Base-by-base conservation (phyloP, 2,888 invertebrate species). In the Phaedon cochleariae region DNA sequence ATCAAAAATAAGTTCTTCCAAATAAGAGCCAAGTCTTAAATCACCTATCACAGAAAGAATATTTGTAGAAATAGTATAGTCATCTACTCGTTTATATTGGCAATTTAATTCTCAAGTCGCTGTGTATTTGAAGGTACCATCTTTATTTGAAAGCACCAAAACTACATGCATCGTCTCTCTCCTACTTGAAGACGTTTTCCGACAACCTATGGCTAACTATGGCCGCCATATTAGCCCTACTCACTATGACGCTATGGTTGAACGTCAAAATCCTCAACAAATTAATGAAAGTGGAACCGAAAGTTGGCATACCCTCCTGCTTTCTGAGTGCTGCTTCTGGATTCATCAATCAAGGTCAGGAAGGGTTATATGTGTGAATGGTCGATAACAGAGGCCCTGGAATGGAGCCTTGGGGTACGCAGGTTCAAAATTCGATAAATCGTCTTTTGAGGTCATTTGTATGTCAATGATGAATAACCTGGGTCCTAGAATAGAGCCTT, bases 271-370 rank as follows among this genome's bases (percentile, higher is more conserved):
- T 79, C 57, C 68, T 79, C 54, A 74, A 74, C 37, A 62, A 51
- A 34, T 17, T 58, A 7, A 49, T 59, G 22, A 22, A 18, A 7
- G 6, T n/a, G 34, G 71, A 65, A 45, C 67, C 62, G 0, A 41
- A 26, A n/a, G 48, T 78, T 37, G 81, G 82, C 9, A 55, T 80
- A 17, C 74, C 78, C 0, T 76, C 76, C 4, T 82, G 80, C 67
- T 74, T 80, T 57, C 64, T 82, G 46, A 77, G 77, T 41, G 74
- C 79, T 20, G 71, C 76, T 26, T 74, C 80, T 1, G 81, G 82
- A 60, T 78, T 82, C 53, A 69, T 81, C 54, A 81, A 81, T 74
- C 82, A 83, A 79, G 81, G 83, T 82, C 71, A 67, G 70, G 67
- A 1, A 15, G 10, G 6, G 5, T 17, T 12, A 21, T 15, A n/a